Percentiles rank a stretch among this genome's conserved stretches.
phyloP scores from a whole-genome alignment of 2,113 vertebrate genomes.

The Accipiter virgatus region DNA sequence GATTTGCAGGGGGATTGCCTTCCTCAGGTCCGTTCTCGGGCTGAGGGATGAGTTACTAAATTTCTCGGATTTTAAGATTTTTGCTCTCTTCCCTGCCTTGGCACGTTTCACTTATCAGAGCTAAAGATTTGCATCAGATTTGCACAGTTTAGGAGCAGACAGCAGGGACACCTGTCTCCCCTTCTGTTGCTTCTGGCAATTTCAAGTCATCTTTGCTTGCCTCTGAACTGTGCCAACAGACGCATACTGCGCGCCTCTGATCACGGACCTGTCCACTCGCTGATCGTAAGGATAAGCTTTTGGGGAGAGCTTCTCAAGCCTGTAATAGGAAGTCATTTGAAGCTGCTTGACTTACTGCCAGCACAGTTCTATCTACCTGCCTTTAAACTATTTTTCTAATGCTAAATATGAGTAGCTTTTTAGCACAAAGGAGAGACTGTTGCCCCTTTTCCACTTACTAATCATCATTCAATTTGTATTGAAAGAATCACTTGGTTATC shows the following conservation, averaged over 20 bases:
- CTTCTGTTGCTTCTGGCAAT: slow-evolving; percentile 48
- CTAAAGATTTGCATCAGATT: slow-evolving; percentile 28
- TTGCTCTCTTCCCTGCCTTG: slow-evolving; percentile 29
- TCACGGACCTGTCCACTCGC: not conserved
- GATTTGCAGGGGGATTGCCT: not conserved
- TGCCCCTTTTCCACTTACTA: not conserved
- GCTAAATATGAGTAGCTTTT: not conserved
- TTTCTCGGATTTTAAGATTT: not conserved
- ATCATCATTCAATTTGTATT: not conserved
- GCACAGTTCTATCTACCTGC: not conserved
- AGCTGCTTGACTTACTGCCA: not conserved
- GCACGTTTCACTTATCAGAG: not conserved
- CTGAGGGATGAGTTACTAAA: not conserved
- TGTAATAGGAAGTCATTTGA: not conserved
- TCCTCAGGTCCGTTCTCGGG: not conserved
- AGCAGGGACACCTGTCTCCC: slow-evolving; percentile 21
- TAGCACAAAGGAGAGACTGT: not conserved
- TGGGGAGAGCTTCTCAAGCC: not conserved
- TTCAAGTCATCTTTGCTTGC: slow-evolving; percentile 30
- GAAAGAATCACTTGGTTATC: not conserved
- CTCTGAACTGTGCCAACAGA: slow-evolving; percentile 13
- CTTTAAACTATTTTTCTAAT: not conserved
- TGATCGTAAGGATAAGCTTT: not conserved
- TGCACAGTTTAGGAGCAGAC: slow-evolving; percentile 45
- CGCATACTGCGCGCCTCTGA: not conserved